A percentile compares a stretch with the other conserved stretches of the same genome.
Evolutionary conservation across 1,140 invertebrate species (phyloP).

Genomic region (Glomeris maerens): DNA sequence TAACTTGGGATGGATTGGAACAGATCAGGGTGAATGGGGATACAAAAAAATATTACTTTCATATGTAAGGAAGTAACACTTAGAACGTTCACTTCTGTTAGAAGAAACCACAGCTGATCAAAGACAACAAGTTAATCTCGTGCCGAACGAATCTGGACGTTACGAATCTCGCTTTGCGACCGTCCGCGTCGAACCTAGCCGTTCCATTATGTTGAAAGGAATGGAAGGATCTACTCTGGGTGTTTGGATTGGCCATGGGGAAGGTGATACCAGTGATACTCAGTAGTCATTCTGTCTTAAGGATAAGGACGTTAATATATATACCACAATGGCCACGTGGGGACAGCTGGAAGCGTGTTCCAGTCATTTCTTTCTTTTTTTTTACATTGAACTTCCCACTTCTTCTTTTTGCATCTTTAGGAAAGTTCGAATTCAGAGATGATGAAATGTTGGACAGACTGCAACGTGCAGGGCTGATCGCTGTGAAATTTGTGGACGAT

Average conservation of each 20-base stretch:
- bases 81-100: neutral
- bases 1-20: slow-evolving; percentile 61
- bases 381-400: neutral
- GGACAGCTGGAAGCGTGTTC: slow-evolving; percentile 3
- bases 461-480: slow-evolving; percentile 45
- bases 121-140: slow-evolving; percentile 50
- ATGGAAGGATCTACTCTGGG: slow-evolving; percentile 75
- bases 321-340: neutral
- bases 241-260: slow-evolving; percentile 93
- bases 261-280: slow-evolving; percentile 49
- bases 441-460: slow-evolving; percentile 40
- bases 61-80: neutral
- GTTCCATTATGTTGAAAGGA: slow-evolving; percentile 67
- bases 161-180: slow-evolving; percentile 86
- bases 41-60: neutral
- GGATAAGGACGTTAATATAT: neutral
- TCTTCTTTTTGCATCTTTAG: slow-evolving; percentile 30
- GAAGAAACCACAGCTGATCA: slow-evolving; percentile 2
- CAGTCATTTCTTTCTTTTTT: neutral
- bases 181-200: slow-evolving; percentile 54
- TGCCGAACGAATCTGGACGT: slow-evolving; percentile 72
- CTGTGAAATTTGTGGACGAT: slow-evolving; percentile 74
- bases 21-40: slow-evolving; percentile 14
- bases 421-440: slow-evolving; percentile 40
- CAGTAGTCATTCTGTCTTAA: neutral